Evolutionary conservation across 2,797 vertebrate genomes (phyloP).

Genomic region (Neosilurus mollespiculum): DNA sequence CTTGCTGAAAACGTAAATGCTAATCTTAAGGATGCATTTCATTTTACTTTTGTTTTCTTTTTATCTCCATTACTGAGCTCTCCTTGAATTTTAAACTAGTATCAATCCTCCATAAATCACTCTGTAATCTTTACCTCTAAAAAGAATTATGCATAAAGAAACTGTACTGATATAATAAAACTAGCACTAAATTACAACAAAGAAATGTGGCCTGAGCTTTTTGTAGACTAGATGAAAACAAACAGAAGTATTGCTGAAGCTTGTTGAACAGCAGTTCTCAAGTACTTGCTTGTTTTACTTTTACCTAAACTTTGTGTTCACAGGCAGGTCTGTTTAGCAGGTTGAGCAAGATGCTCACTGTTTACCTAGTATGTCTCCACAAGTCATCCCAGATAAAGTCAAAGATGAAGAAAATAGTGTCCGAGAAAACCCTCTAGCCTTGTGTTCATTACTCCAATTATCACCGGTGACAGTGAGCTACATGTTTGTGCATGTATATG

Average conservation of each 20-base stretch:
- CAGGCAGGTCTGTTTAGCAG: constrained; percentile 29
- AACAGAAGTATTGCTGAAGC: not conserved
- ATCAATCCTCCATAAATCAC: not conserved
- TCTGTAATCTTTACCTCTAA: not conserved
- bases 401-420: not conserved
- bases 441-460: constrained; percentile 54
- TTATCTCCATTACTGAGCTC: not conserved
- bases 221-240: not conserved
- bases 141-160: not conserved
- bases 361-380: constrained; percentile 37
- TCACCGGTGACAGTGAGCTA: constrained; percentile 30
- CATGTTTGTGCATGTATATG: constrained; percentile 1
- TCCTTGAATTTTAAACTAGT: not conserved
- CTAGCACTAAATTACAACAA: not conserved
- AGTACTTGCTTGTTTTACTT: constrained; percentile 5
- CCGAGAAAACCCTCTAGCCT: constrained; percentile 21
- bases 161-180: not conserved
- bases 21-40: not conserved
- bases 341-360: constrained; percentile 41
- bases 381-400: constrained; percentile 21
- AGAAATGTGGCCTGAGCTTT: not conserved
- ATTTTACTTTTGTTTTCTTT: not conserved
- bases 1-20: not conserved
- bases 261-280: not conserved
- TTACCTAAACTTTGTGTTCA: constrained; percentile 18